Evolutionary conservation across 2,888 invertebrate species (phyloP).

Genomic region (Orthosia gracilis): DNA sequence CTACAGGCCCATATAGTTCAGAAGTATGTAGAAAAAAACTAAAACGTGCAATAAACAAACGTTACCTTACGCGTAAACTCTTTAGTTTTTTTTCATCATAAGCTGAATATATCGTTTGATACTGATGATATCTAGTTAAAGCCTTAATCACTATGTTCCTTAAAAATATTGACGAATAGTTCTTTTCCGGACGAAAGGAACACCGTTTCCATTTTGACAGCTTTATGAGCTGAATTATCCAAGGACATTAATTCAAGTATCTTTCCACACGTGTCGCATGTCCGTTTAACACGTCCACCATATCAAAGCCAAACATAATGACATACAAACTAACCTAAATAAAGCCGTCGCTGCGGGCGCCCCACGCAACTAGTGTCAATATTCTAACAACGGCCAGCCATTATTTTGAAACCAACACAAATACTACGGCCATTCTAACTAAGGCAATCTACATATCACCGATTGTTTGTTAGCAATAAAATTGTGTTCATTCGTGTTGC

Average conservation of each 20-base stretch:
- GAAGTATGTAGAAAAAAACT: too few relatives aligned
- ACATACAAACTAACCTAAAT: conserved; percentile 34
- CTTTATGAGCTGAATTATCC: not conserved
- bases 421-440: conserved; percentile 53
- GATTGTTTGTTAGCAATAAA: conserved; percentile 64
- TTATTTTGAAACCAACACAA: conserved; percentile 62
- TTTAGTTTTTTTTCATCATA: too few relatives aligned
- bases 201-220: too few relatives aligned
- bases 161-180: too few relatives aligned
- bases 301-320: conserved; percentile 9
- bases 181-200: too few relatives aligned
- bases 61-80: too few relatives aligned
- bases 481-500: conserved; percentile 63
- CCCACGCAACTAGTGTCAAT: conserved; percentile 57
- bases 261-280: not conserved
- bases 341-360: conserved; percentile 28
- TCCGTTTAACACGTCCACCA: not conserved
- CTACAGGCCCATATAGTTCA: too few relatives aligned
- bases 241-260: too few relatives aligned
- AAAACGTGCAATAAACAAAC: too few relatives aligned
- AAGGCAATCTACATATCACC: conserved; percentile 62
- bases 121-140: too few relatives aligned
- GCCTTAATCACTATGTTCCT: too few relatives aligned
- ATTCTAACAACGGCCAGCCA: conserved; percentile 30
- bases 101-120: too few relatives aligned